Evolutionary conservation across 2,888 invertebrate species (phyloP), one percentile per base, ranked within the genome.

Genomic region (Acanthococcus lagerstroemiae): DNA sequence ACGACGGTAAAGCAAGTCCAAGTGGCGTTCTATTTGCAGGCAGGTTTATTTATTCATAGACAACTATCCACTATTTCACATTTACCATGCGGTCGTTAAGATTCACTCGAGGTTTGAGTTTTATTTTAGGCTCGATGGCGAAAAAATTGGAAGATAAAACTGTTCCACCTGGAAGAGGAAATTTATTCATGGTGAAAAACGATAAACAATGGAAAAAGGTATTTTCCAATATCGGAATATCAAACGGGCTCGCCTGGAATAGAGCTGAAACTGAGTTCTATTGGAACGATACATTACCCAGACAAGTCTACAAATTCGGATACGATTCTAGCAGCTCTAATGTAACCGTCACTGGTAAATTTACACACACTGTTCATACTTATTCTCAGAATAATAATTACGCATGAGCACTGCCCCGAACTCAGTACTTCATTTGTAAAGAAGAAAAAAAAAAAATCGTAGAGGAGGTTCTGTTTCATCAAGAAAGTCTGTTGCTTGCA

Each of bases 191-290:
- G 6, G 55, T 37, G 12, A n/a, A n/a, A 37, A 15, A 9, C 2
- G 37, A 54, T 21, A 21, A 25, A 7, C 17, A 37, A 7, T 6
- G 44, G 17, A 37, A 37, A 9, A 19, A 17, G 19, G 24, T 65
- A 25, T 17, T 65, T 5, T 71, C 70, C 0, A 68, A 74, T 61
- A 75, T 87, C 21, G 82, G 83, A 70, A 82, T 89, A 70, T 84
- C 88, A 30, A 90, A 91, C 76, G 90, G 90, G 0, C 77, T 90
- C 44, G 85, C 87, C 65, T 91, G 90, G 89, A 84, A 86, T 72
- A 74, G 79, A 6, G 77, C 81, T 58, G 77, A 79, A 69, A 82
- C 80, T 65, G 84, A 83, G 24, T 84, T 90, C 79, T 81, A 77
- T 71, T 80, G 75, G 72, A 78, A 78, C 48, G 80, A 81, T 72